Evolutionary conservation across 1,140 invertebrate species (phyloP).

Genomic region (Lycorma delicatula): DNA sequence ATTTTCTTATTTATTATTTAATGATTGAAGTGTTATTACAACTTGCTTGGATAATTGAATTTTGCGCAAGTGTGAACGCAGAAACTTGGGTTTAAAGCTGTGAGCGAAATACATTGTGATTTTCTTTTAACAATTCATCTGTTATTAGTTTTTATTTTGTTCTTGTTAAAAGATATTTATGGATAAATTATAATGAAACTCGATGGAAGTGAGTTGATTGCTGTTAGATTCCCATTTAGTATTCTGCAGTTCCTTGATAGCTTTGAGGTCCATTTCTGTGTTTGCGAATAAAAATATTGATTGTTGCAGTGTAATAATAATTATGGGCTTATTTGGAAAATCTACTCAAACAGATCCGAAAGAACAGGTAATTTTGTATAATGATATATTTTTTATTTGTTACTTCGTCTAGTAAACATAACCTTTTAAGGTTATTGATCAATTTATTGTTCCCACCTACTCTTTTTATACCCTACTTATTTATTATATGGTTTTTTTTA

Average conservation of each 20-base stretch:
- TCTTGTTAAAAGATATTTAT: background rate
- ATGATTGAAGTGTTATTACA: too few relatives aligned
- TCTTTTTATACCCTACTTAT: conserved; percentile 4
- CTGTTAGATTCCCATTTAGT: too few relatives aligned
- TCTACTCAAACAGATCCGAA: conserved; percentile 73
- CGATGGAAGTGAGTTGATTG: too few relatives aligned
- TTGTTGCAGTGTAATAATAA: conserved; percentile 21
- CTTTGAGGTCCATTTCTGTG: background rate
- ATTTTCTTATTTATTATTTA: too few relatives aligned
- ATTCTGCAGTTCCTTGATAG: background rate
- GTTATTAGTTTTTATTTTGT: background rate
- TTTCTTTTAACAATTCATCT: too few relatives aligned
- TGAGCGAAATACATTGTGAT: too few relatives aligned
- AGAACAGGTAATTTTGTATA: conserved; percentile 59
- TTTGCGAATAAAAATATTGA: background rate
- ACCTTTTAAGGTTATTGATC: too few relatives aligned
- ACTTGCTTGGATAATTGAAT: too few relatives aligned
- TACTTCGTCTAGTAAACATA: background rate
- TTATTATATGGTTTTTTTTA: conserved; percentile 4
- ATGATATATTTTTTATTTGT: background rate
- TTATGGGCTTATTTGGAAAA: conserved; percentile 92
- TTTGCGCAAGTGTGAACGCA: too few relatives aligned
- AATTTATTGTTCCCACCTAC: too few relatives aligned
- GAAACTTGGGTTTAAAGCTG: too few relatives aligned
- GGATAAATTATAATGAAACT: background rate